Evolutionary conservation across 1,140 invertebrate species (phyloP).

Genomic region (Cyrtorhinus lividipennis): DNA sequence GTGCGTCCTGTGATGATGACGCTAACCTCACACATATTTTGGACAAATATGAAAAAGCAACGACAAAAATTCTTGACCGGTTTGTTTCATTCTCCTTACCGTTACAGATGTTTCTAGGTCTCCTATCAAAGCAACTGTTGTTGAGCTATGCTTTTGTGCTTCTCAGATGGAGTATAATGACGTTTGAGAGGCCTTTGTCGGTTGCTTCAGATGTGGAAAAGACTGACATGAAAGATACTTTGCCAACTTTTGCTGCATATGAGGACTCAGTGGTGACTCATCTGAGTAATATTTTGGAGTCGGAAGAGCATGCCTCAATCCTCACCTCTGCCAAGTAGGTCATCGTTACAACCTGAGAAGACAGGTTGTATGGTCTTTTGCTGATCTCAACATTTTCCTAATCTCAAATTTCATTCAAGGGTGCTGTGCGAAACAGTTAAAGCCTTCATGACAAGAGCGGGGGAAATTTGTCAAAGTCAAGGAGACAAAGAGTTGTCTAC

Average conservation of each 20-base stretch:
- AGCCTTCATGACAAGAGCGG: conserved; percentile 51
- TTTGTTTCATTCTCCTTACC: no score
- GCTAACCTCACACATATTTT: conserved; percentile 79
- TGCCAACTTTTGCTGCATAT: conserved; percentile 37
- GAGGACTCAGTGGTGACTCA: conserved; percentile 68
- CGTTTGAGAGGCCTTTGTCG: conserved; percentile 61
- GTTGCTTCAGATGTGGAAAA: conserved; percentile 38
- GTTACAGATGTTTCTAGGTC: conserved; percentile 1
- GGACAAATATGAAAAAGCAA: conserved; percentile 84
- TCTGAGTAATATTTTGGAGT: conserved; percentile 74
- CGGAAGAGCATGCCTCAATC: conserved; percentile 59
- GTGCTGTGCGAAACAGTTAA: conserved; percentile 66
- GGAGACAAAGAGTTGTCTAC: conserved; percentile 44
- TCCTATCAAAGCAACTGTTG: neutral
- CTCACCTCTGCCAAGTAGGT: conserved; percentile 59
- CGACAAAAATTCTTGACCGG: conserved; percentile 91
- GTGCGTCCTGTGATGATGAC: conserved; percentile 86
- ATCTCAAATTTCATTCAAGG: no score
- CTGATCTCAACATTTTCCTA: neutral
- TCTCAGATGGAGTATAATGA: conserved; percentile 78
- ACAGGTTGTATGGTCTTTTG: conserved; percentile 14
- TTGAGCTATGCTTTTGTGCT: neutral
- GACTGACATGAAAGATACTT: conserved; percentile 33
- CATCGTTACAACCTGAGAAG: no score
- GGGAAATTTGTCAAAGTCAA: conserved; percentile 38